phyloP scores from a whole-genome alignment of 2,797 vertebrate genomes.

The Darevskia nairensis region DNA sequence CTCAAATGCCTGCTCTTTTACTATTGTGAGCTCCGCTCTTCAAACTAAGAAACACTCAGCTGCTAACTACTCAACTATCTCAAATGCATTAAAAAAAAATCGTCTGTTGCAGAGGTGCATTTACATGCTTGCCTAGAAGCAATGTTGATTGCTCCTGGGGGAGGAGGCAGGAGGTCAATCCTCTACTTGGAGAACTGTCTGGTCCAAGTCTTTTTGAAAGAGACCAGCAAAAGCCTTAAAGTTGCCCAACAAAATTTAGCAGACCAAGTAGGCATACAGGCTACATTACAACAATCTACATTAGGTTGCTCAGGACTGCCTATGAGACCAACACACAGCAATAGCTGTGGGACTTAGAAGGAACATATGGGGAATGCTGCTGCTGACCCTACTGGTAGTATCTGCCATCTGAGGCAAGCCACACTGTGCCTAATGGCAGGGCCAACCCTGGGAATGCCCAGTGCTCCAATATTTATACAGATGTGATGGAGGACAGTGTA shows the following conservation, averaged over 20 bases:
- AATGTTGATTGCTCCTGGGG: not conserved
- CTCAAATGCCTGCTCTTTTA: slow-evolving; percentile 36
- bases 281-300: no score
- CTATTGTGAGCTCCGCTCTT: not conserved
- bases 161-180: not conserved
- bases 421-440: no score
- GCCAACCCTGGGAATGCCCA: not conserved
- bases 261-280: no score
- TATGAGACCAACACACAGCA: no score
- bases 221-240: not conserved
- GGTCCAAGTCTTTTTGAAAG: not conserved
- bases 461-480: not conserved
- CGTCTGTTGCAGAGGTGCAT: slow-evolving; percentile 6
- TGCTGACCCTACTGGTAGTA: no score
- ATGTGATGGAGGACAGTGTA: not conserved
- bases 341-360: no score
- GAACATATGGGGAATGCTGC: no score
- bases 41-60: slow-evolving; percentile 52
- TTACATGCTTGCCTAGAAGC: not conserved
- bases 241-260: not conserved
- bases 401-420: no score
- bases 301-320: no score
- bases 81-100: slow-evolving; percentile 44
- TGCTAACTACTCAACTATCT: slow-evolving; percentile 52
- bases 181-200: not conserved